Evolutionary conservation across 2,888 invertebrate genomes (phyloP).

Genomic region (Drosophila quinaria): DNA sequence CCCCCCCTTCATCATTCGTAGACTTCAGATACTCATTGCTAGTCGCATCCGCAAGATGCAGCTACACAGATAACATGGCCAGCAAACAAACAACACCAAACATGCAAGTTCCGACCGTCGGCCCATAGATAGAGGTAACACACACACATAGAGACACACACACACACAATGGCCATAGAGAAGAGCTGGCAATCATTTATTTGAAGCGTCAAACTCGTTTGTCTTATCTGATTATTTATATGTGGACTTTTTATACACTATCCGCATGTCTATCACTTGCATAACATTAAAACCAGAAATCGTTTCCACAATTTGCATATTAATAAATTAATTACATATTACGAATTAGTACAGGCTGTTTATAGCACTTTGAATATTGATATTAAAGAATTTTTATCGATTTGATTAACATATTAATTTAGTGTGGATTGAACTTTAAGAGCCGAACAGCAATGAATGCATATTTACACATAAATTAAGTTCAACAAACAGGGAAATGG

Average conservation of each 20-base stretch:
- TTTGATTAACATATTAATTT: constrained; percentile 12
- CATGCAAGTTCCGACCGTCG: constrained; percentile 58
- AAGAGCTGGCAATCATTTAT: constrained; percentile 76
- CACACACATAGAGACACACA: constrained; percentile 37
- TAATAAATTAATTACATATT: constrained; percentile 13
- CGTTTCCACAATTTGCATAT: constrained; percentile 17
- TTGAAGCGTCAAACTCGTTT: constrained; percentile 82
- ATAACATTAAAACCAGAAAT: constrained; percentile 14
- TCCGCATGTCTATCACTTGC: constrained; percentile 5
- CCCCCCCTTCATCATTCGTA: constrained; percentile 26
- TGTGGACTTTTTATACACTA: constrained; percentile 59
- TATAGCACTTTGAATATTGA: constrained; percentile 5
- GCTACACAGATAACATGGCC: constrained; percentile 60
- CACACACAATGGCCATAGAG: constrained; percentile 37
- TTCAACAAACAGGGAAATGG: background rate
- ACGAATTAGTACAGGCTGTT: background rate
- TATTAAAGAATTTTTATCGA: background rate
- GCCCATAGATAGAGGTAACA: constrained; percentile 68
- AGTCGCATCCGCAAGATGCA: constrained; percentile 73
- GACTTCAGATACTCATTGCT: constrained; percentile 46
- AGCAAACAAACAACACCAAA: constrained; percentile 71
- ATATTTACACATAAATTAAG: background rate
- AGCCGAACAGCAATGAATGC: constrained; percentile 4
- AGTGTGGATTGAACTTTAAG: background rate
- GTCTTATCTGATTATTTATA: constrained; percentile 80